Evolutionary conservation across 2,888 invertebrate species (phyloP), one percentile per base, ranked within the genome.

Genomic region (Neuroscelio doddi): DNA sequence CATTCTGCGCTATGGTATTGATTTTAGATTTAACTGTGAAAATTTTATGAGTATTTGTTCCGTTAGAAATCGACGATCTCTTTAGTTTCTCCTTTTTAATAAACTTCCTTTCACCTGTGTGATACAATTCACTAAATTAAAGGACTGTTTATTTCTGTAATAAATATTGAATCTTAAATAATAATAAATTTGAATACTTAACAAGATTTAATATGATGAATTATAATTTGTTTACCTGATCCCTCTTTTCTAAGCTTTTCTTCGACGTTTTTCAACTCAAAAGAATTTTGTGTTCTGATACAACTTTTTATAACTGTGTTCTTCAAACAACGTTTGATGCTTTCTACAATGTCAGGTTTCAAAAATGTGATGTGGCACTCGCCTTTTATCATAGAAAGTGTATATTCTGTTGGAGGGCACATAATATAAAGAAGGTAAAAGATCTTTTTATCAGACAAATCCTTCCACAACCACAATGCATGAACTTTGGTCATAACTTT

Each of bases 371-470:
- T 34, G 24, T 17, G 26, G 7, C 47, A 24, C 17, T 41, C 44
- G 10, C 29, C 4, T 10, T n/a, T 14, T 7, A 15, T 16, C 1
- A 4, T 1, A 34, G 16, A 12, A 21, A 44, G 32, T 21, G 46
- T 32, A 32, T 56, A 53, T 34, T 61, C 71, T 0, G 57, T 46
- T 3, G 41, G 41, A 4, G 63, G 57, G 14, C 69, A 68, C 8
- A 68, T 50, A 9, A 75, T 68, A 34, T 64, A 67, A 7, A 75
- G 10, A 3, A 72, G 29, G 34, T 69, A 75, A 65, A 70, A 71
- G 12, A 69, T 15, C 4, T 64, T 64, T 12, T 49, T 24, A 9
- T 36, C n/a, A 1, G 39, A 7, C 27, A n/a, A 12, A 24, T 21
- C 1, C 9, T 29, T 27, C n/a, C 1, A 12, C 3, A 61, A 17